Evolutionary conservation across 1,140 invertebrate genomes (phyloP).

Genomic region (Diachasmimorpha longicaudata): DNA sequence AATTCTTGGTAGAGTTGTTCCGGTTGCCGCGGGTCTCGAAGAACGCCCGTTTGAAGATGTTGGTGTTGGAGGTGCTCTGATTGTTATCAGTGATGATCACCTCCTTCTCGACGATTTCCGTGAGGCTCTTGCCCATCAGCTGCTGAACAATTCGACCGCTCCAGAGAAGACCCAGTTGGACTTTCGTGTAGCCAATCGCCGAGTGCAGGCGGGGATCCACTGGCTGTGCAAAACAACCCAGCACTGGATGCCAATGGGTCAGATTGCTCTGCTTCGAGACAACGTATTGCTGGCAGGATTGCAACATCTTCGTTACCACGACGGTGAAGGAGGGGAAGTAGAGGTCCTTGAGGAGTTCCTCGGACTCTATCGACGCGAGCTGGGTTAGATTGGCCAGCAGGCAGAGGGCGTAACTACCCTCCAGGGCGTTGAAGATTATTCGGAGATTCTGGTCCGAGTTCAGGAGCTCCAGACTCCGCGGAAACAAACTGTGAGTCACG

Average conservation of each 20-base stretch:
- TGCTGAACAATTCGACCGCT: constrained; percentile 69
- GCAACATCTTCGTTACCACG: constrained; percentile 79
- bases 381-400: constrained; percentile 80
- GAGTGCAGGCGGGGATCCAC: constrained; percentile 84
- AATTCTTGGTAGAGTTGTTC: constrained; percentile 68
- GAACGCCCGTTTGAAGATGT: constrained; percentile 62
- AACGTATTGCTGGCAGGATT: constrained; percentile 86
- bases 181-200: constrained; percentile 79
- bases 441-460: constrained; percentile 82
- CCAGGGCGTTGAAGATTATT: constrained; percentile 86
- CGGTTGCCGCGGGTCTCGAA: constrained; percentile 64
- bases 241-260: constrained; percentile 95
- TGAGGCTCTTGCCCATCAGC: constrained; percentile 60
- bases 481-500: constrained; percentile 73
- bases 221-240: constrained; percentile 95
- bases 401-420: constrained; percentile 87
- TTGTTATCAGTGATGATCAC: constrained; percentile 30
- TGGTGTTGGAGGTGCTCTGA: constrained; percentile 55
- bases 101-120: constrained; percentile 61
- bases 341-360: constrained; percentile 66
- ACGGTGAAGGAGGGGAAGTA: constrained; percentile 76
- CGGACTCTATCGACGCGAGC: constrained; percentile 75
- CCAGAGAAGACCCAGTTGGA: constrained; percentile 88
- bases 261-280: constrained; percentile 85
- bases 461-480: constrained; percentile 76